phyloP scores from a whole-genome alignment of 2,888 invertebrate species.

The Lasioglossum morio region DNA sequence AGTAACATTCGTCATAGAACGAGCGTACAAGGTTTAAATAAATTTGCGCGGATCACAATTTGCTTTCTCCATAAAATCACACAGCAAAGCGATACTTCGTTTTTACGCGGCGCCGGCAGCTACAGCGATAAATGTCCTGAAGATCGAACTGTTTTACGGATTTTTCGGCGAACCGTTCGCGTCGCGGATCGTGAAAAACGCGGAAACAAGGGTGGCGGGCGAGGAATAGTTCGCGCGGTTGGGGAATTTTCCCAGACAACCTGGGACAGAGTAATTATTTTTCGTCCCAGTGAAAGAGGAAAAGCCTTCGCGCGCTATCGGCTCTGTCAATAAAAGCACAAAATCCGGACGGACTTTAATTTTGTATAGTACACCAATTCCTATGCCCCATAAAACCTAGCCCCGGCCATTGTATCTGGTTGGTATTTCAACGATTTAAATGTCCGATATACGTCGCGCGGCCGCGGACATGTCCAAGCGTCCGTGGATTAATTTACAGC shows the following conservation, averaged over 20 bases:
- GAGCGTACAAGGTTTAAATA: background rate
- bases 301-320: slow-evolving; percentile 7
- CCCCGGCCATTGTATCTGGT: slow-evolving; percentile 61
- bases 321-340: slow-evolving; percentile 41
- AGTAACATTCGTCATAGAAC: background rate
- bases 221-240: slow-evolving; percentile 30
- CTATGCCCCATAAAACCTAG: slow-evolving; percentile 66
- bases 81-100: background rate
- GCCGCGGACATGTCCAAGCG: slow-evolving; percentile 43
- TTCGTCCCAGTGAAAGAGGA: background rate
- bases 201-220: too few species aligned
- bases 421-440: slow-evolving; percentile 70
- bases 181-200: background rate
- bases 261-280: slow-evolving; percentile 52
- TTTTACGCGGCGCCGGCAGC: background rate
- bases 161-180: slow-evolving; percentile 18
- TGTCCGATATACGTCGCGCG: slow-evolving; percentile 41
- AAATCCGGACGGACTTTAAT: slow-evolving; percentile 51
- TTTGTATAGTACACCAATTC: slow-evolving; percentile 57
- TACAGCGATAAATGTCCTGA: slow-evolving; percentile 12
- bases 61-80: background rate
- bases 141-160: slow-evolving; percentile 4
- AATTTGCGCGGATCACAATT: background rate
- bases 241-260: slow-evolving; percentile 11
- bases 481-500: slow-evolving; percentile 74